Evolutionary conservation across 2,113 vertebrate species (phyloP).

Genomic region (Theristicus caerulescens): DNA sequence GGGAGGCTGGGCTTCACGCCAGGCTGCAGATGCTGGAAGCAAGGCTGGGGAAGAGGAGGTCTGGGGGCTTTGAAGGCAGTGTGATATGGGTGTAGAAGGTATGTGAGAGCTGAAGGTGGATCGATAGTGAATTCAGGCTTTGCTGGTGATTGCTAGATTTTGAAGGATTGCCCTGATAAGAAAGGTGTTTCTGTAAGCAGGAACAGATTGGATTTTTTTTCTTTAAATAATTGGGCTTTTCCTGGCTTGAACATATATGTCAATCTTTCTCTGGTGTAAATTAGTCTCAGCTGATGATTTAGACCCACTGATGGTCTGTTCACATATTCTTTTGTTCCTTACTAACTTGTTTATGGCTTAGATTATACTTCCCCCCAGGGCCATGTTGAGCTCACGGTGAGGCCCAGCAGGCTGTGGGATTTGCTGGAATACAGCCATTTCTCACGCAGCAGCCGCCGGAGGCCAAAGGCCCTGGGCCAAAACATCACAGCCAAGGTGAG

Average conservation of each 20-base stretch:
- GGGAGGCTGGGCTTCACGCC: fast-evolving
- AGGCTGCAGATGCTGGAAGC: background rate
- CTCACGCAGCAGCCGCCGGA: background rate
- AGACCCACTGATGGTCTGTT: background rate
- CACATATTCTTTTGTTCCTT: background rate
- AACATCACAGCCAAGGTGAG: background rate
- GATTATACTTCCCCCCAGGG: background rate
- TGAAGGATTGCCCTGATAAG: constrained; percentile 22
- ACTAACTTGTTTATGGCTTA: constrained; percentile 4
- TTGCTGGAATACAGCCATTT: background rate
- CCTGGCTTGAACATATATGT: background rate
- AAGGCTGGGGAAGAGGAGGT: background rate
- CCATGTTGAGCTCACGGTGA: background rate
- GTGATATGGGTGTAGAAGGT: background rate
- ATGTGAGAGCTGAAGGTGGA: background rate
- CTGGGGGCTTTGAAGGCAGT: background rate
- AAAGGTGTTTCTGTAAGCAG: background rate
- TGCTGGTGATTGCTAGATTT: background rate
- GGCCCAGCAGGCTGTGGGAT: background rate
- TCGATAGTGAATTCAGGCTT: background rate
- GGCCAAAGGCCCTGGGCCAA: fast-evolving
- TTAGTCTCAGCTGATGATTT: constrained; percentile 14
- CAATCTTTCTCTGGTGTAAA: background rate
- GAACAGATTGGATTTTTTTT: background rate
- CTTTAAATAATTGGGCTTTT: background rate